These are phyloP conservation scores for Drosophila gunungcola DNA, from an alignment of 1,140 invertebrate species.

Conservation along the genomic window DNA sequence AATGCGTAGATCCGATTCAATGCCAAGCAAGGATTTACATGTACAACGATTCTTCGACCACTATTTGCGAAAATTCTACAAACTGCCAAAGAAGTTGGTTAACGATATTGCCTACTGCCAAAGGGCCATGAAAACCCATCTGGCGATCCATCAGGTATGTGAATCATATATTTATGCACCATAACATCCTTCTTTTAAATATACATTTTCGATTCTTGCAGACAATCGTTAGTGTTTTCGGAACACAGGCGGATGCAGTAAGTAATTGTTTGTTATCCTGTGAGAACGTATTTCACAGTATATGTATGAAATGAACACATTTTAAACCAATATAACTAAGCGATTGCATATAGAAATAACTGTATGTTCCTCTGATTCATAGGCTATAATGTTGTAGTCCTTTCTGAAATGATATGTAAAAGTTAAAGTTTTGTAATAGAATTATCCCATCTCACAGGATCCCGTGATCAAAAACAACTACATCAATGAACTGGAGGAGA, in stretches of 20 bases:
- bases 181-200: background rate
- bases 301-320: too few species aligned
- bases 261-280: conserved; percentile 8
- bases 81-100: conserved; percentile 61
- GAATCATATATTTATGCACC: background rate
- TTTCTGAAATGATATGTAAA: too few species aligned
- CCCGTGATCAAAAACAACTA: conserved; percentile 47
- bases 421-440: background rate
- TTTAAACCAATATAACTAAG: too few species aligned
- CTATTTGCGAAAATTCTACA: conserved; percentile 76
- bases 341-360: too few species aligned
- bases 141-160: conserved; percentile 70
- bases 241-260: conserved; percentile 45
- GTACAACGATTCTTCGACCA: conserved; percentile 62
- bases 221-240: conserved; percentile 58
- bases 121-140: conserved; percentile 60
- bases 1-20: conserved; percentile 45
- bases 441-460: conserved; percentile 36
- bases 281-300: too few species aligned
- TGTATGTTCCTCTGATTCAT: too few species aligned
- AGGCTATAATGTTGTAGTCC: too few species aligned
- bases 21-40: conserved; percentile 29
- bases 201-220: conserved; percentile 17
- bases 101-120: conserved; percentile 81
- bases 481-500: conserved; percentile 64